Base-by-base conservation (phyloP, 2,888 invertebrate species). In the Pollenia amentaria region DNA sequence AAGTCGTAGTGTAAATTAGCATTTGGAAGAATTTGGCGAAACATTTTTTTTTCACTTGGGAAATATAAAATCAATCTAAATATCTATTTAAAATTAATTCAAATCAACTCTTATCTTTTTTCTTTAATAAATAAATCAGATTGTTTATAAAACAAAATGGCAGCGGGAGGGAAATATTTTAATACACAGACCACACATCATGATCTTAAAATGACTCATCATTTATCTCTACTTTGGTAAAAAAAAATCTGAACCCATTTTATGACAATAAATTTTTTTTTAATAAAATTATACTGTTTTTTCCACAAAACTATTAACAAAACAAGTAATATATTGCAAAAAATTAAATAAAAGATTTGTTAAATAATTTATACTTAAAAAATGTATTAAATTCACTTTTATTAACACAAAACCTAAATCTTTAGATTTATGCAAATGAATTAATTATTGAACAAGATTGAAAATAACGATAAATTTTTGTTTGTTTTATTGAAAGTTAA, bases 361-460 rank as follows among this genome's bases (percentile, higher is more conserved):
- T 67, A 38, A 57, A 65, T 67, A 57, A 48, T 69, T 78, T 60
- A 40, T 44, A 38, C 4, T 14, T 48, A 40, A 77, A 55, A 48
- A 57, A 16, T 48, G 40, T 48, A 40, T 60, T 69, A 44, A 40
- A 70, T 70, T 60, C 16, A 62, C 51, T 42, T 44, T 64, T 72
- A 46, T 55, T 75, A 29, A 2, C 29, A 75, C 18, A 75, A 75
- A 82, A 60, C 8, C 44, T 76, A 51, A 82, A 82, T 75, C 57
- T 62, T 51, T 3, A 51, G 67, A 69, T 69, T 82, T 82, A 82
- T 82, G 81, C 67, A 82, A 82, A 82, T 82, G 67, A 82, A 82
- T 82, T 82, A 75, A 75, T 82, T 82, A 82, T 53, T 69, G 38
- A 57, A 75, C 38, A 16, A 60, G 82, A 82, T 82, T 60, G 14